Percentiles rank a stretch among this genome's conserved stretches.
These are phyloP conservation scores for Leptinotarsa peninsularis DNA, from an alignment of 2,888 invertebrate genomes.

Conservation along the genomic window DNA sequence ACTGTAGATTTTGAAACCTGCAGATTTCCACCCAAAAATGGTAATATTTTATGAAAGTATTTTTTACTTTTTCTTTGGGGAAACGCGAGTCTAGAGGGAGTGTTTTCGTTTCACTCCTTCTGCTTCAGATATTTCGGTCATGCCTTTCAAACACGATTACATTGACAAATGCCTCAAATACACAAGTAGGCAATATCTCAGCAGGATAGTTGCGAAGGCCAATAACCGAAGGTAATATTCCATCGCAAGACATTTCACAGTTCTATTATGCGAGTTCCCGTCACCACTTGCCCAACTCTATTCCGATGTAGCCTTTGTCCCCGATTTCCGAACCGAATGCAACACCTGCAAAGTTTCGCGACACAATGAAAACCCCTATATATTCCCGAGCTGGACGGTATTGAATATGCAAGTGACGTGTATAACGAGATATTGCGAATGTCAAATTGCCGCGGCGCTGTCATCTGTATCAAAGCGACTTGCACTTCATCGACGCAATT, in stretches of 20 bases:
- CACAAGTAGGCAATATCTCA: constrained; percentile 32
- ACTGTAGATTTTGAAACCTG: too few species aligned
- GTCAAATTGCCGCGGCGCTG: constrained; percentile 54
- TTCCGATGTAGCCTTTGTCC: constrained; percentile 56
- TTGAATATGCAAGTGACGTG: constrained; percentile 57
- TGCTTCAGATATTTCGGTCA: too few species aligned
- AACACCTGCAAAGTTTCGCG: constrained; percentile 61
- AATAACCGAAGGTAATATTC: constrained; percentile 41
- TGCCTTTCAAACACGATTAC: too few species aligned
- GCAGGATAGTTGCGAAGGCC: constrained; percentile 29
- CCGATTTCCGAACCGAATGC: constrained; percentile 30
- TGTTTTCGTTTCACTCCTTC: too few species aligned
- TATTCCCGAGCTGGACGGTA: constrained; percentile 42
- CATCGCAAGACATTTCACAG: constrained; percentile 50
- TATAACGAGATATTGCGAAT: constrained; percentile 57
- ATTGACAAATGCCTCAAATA: background rate
- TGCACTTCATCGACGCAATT: constrained; percentile 45
- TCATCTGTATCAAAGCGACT: constrained; percentile 46
- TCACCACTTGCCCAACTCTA: constrained; percentile 42
- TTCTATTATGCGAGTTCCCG: constrained; percentile 46
- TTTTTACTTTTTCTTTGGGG: too few species aligned
- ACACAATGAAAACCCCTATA: constrained; percentile 43
- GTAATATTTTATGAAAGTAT: too few species aligned
- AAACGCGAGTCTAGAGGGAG: too few species aligned
- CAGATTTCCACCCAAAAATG: too few species aligned